Evolutionary conservation across 1,140 invertebrate species (phyloP).

Genomic region (Elymnias hypermnestra): DNA sequence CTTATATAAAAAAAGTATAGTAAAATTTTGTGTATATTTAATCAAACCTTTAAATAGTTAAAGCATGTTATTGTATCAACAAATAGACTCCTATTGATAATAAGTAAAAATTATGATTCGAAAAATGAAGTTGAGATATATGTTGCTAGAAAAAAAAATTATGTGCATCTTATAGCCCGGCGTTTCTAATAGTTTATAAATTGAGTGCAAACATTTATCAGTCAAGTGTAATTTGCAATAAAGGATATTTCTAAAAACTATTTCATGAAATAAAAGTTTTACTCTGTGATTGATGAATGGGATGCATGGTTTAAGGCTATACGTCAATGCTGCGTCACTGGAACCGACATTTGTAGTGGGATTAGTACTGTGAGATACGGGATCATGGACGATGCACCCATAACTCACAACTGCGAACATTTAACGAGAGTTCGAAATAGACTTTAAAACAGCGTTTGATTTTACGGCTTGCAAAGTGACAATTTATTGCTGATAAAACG

Average conservation of each 20-base stretch:
- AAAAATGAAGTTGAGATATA: too few species aligned
- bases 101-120: too few species aligned
- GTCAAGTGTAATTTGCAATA: too few species aligned
- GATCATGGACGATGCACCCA: conserved; percentile 1
- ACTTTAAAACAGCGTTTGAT: conserved; percentile 2
- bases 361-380: conserved; percentile 4
- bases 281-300: neutral
- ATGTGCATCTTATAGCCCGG: too few species aligned
- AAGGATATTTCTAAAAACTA: neutral
- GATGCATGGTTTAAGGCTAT: neutral
- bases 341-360: neutral
- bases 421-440: conserved; percentile 1
- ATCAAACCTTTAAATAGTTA: too few species aligned
- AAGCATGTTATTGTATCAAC: too few species aligned
- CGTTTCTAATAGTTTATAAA: too few species aligned
- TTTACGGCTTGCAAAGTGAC: conserved; percentile 1
- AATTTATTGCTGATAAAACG: neutral
- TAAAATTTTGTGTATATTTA: too few species aligned
- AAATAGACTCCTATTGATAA: too few species aligned
- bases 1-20: too few species aligned
- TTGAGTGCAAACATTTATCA: too few species aligned
- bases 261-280: neutral
- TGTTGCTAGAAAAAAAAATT: too few species aligned
- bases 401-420: conserved; percentile 9
- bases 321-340: conserved; percentile 2